Conservation (phyloP, 2,888 invertebrate species). For the Callyntrura guangdongensis region DNA sequence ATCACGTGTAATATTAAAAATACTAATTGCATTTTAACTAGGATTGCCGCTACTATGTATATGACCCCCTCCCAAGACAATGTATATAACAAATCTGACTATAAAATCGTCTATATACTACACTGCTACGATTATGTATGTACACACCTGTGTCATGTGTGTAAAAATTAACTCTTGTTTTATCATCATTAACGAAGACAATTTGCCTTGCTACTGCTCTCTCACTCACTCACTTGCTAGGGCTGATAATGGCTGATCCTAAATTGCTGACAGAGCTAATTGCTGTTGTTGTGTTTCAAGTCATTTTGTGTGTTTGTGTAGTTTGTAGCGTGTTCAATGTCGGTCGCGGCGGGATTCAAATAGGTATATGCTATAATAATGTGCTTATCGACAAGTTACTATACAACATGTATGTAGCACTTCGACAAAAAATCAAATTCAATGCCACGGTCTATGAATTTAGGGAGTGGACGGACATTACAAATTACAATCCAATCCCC, state of each 20-base stretch:
- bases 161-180: constrained; percentile 14
- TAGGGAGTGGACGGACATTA: constrained; percentile 51
- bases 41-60: not conserved
- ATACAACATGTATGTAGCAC: not conserved
- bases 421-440: constrained; percentile 35
- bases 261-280: constrained; percentile 1
- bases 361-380: not conserved
- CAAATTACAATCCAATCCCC: too few species aligned
- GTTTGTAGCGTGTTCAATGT: not conserved
- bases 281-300: not conserved
- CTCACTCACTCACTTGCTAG: too few species aligned
- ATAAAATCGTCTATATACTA: too few species aligned
- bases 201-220: not conserved
- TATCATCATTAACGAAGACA: constrained; percentile 2
- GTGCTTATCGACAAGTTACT: not conserved
- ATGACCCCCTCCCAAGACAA: not conserved
- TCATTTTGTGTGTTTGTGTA: not conserved
- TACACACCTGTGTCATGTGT: not conserved
- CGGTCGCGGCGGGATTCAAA: not conserved
- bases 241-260: too few species aligned
- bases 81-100: not conserved
- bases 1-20: not conserved
- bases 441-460: constrained; percentile 58
- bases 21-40: constrained; percentile 49
- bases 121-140: too few species aligned